Evolutionary conservation across 1,140 invertebrate species (phyloP).

Genomic region (Cherax quadricarinatus): DNA sequence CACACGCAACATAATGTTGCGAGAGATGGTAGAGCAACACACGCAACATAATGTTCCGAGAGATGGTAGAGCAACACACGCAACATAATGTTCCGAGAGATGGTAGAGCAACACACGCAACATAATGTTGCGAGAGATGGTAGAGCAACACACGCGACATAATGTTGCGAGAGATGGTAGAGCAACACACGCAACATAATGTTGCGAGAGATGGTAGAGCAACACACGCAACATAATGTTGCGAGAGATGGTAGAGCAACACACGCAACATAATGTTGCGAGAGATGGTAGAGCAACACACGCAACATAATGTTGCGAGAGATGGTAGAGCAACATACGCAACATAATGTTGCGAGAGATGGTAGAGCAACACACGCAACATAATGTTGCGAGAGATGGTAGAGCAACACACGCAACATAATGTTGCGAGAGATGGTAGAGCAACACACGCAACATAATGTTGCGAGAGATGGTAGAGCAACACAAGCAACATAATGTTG

Average conservation of each 20-base stretch:
- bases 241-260: too few relatives aligned
- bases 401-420: not conserved
- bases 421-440: not conserved
- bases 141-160: not conserved
- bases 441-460: not conserved
- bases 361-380: too few relatives aligned
- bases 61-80: too few relatives aligned
- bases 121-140: not conserved
- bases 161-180: not conserved
- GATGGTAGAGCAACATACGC: too few relatives aligned
- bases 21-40: too few relatives aligned
- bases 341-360: not conserved
- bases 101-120: too few relatives aligned
- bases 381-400: not conserved
- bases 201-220: too few relatives aligned
- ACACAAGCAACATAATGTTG: not conserved
- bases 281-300: too few relatives aligned
- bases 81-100: not conserved
- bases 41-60: not conserved
- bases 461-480: too few relatives aligned
- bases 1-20: not conserved
- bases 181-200: not conserved
- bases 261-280: not conserved
- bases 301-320: not conserved
- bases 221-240: not conserved